Base-by-base conservation (phyloP, 2,797 vertebrate species). In the Hipposideros larvatus region DNA sequence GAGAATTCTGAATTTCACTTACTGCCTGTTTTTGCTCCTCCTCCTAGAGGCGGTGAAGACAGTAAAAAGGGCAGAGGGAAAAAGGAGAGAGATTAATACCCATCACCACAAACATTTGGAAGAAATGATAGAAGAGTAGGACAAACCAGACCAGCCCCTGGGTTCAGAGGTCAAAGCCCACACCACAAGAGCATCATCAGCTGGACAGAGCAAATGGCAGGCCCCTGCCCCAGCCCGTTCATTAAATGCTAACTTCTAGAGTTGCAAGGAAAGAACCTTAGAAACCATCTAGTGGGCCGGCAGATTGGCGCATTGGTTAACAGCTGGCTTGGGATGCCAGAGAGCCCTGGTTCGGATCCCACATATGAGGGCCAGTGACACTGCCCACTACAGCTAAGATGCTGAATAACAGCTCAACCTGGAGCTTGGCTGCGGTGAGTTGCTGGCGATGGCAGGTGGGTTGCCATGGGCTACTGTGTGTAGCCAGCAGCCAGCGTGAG, bases 21-120 rank as follows among this genome's bases (percentile, higher is more conserved):
- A 99, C 99, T 98, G 99, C 99, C 99, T 99, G 99, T 97, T 99
- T 99, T 98, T 99, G 99, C 97, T 99, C 99, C 98, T 99, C 99
- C 97, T 99, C 99, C 99, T 99, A 96, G 94, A 98, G 65, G 51
- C 85, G 98, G 97, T 92, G 98, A 97, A 98, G 97, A 98, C 18
- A 84, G 87, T 85, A 97, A 96, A 94, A 94, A 88, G 82, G 97
- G 92, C 90, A 98, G 97, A 98, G 98, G 98, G 97, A 98, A 98
- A 99, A 96, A 98, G 98, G 95, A 97, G 89, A 98, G 15, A 97
- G 53, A 53, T 98, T 98, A 98, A 98, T 98, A 51, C 1, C 46
- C 57, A 46, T 22, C 21, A 78, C 87, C 91, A 55, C 68, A 57
- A 74, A 77, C 82, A 46, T 1, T 46, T 78, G 66, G 84, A 87